phyloP scores from a whole-genome alignment of 2,113 vertebrate genomes.

The Ascaphus truei region DNA sequence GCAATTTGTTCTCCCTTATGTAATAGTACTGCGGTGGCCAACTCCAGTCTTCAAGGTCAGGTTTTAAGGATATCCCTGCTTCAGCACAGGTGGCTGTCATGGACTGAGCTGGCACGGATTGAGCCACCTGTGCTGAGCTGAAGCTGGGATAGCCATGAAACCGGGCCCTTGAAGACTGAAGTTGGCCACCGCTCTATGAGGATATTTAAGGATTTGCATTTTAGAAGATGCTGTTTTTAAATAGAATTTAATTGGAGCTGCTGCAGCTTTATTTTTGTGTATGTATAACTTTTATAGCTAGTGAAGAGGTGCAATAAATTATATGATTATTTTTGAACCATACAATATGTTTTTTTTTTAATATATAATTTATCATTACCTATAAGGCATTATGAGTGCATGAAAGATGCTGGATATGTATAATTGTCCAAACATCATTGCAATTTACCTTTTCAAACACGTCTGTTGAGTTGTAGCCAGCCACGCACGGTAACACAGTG shows the following conservation, averaged over 20 bases:
- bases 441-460: background rate
- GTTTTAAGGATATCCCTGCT: no score
- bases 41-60: no score
- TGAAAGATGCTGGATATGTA: constrained; percentile 1
- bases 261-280: constrained; percentile 57
- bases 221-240: constrained; percentile 46
- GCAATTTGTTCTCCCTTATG: background rate
- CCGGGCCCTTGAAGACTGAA: no score
- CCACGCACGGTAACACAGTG: background rate
- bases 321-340: constrained; percentile 55
- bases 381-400: constrained; percentile 1
- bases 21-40: no score
- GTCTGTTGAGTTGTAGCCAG: constrained; percentile 17
- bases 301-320: constrained; percentile 55
- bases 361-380: constrained; percentile 13
- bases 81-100: no score
- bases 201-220: constrained; percentile 51
- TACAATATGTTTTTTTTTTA: constrained; percentile 38
- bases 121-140: no score
- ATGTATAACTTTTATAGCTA: constrained; percentile 52
- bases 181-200: no score
- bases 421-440: constrained; percentile 14
- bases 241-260: constrained; percentile 50
- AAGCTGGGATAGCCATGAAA: no score
- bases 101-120: no score